Base-by-base conservation (phyloP, 2,888 invertebrate genomes). In the Pristionchus maxplancki region DNA sequence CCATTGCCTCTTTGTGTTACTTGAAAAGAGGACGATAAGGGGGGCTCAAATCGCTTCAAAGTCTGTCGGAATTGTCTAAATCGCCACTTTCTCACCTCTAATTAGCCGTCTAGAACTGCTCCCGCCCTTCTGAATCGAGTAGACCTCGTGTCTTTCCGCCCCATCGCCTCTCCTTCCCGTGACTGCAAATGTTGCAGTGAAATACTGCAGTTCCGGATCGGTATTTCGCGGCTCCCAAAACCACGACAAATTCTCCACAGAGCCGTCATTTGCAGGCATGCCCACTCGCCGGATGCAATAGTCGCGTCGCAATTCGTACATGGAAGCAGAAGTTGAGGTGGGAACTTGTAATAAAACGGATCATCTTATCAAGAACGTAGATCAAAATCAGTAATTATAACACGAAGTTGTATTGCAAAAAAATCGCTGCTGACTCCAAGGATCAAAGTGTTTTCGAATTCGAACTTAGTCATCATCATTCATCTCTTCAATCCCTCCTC, bases 231-330 rank as follows among this genome's bases (percentile, higher is more conserved):
- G 28, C 28, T 81, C 74, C 1, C 28, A 31, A 48, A n/a, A 40
- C 6, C 44, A 2, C 11, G 17, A 6, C 67, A 67, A 67, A 17
- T 44, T 34, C 34, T 37, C 20, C 37, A 37, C 24, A 24, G 78
- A 78, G 44, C 78, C 78, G 40, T 78, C 78, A 78, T 15, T 78
- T 78, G 78, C 78, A 78, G 78, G 44, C 58, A 78, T 78, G 78
- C 37, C 78, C 48, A 78, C 37, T 78, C 28, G 44, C 78, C 78
- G 78, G 78, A 40, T 78, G 78, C 40, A 48, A 78, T 78, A 78
- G 78, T 5, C 71, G 4, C 71, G 24, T 1, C 40, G 34, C 40
- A 37, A 31, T n/a, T n/a, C 37, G 40, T 34, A 58, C 53, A 82
- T 82, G 82, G 50, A 50, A 20, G 53, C 71, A 9, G 71, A 37